A percentile compares a stretch with the other conserved stretches of the same genome.
Evolutionary conservation across 2,888 invertebrate species (phyloP).

Genomic region (Acrobasis suavella): DNA sequence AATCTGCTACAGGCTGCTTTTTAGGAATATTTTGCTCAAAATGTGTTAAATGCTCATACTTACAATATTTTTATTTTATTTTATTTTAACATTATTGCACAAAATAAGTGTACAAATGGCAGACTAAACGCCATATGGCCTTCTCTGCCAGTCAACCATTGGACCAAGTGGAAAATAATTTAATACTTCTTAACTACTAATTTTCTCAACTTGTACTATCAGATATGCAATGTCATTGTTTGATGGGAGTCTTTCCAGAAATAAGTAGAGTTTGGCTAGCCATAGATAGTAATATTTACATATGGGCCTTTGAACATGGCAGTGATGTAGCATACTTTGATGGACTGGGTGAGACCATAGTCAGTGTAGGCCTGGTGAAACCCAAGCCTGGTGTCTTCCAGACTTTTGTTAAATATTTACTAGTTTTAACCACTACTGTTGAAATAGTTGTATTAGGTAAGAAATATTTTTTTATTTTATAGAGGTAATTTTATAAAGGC

Average conservation of each 20-base stretch:
- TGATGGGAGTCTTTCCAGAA: slow-evolving; percentile 98
- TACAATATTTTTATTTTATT: too few relatives aligned
- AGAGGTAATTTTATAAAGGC: too few relatives aligned
- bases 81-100: too few relatives aligned
- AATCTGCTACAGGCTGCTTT: too few relatives aligned
- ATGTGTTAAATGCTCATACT: too few relatives aligned
- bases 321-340: slow-evolving; percentile 98
- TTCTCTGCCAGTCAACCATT: too few relatives aligned
- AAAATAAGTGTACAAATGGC: too few relatives aligned
- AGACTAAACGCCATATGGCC: too few relatives aligned
- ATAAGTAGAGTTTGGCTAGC: slow-evolving; percentile 98
- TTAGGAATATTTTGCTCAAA: too few relatives aligned
- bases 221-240: slow-evolving; percentile 98
- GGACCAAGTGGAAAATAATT: too few relatives aligned
- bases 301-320: slow-evolving; percentile 98
- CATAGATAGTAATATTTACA: slow-evolving; percentile 98
- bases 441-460: slow-evolving; percentile 95
- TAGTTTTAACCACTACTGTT: slow-evolving; percentile 96
- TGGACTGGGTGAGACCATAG: slow-evolving; percentile 96
- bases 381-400: slow-evolving; percentile 96
- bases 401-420: slow-evolving; percentile 93
- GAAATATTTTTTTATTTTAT: too few relatives aligned
- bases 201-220: slow-evolving; percentile 43
- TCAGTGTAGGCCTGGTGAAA: slow-evolving; percentile 94
- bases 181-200: too few relatives aligned